Conservation (phyloP, 1,140 invertebrate species). For the Thalassaphorura encarpata region DNA sequence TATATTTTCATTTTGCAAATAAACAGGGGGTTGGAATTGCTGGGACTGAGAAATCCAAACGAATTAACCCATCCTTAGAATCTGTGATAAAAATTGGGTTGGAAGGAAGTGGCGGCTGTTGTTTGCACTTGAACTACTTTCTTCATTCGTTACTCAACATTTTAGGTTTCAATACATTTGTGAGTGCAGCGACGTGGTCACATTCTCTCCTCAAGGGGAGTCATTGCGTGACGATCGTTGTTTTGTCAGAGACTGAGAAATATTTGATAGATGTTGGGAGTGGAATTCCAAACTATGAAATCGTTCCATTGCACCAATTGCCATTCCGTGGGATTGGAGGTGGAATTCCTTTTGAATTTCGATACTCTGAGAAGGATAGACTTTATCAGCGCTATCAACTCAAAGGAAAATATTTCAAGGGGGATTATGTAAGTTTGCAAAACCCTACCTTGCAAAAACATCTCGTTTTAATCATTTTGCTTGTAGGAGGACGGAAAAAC, state of each 20-base stretch:
- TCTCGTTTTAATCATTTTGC: background rate
- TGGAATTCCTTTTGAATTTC: constrained; percentile 11
- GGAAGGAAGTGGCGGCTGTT: constrained; percentile 1
- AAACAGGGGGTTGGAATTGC: constrained; percentile 5
- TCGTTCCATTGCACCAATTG: constrained; percentile 3
- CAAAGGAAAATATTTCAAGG: constrained; percentile 3
- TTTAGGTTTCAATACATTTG: constrained; percentile 2
- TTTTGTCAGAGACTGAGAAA: background rate
- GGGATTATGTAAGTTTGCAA: constrained; percentile 11
- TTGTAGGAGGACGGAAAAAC: background rate
- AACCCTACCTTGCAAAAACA: background rate
- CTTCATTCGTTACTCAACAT: background rate
- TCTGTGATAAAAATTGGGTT: background rate
- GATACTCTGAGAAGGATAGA: background rate
- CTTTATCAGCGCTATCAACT: constrained; percentile 4
- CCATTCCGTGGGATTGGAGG: background rate
- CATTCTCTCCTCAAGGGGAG: background rate
- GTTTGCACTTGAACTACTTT: constrained; percentile 9
- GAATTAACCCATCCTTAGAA: background rate
- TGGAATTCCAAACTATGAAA: background rate
- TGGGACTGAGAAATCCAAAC: background rate
- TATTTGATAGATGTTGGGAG: constrained; percentile 7
- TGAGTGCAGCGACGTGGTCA: background rate
- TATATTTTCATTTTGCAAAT: background rate
- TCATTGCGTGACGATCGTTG: background rate